These are phyloP conservation scores for Stigmatopora nigra DNA, from an alignment of 2,113 vertebrate species.

Conservation along the genomic window DNA sequence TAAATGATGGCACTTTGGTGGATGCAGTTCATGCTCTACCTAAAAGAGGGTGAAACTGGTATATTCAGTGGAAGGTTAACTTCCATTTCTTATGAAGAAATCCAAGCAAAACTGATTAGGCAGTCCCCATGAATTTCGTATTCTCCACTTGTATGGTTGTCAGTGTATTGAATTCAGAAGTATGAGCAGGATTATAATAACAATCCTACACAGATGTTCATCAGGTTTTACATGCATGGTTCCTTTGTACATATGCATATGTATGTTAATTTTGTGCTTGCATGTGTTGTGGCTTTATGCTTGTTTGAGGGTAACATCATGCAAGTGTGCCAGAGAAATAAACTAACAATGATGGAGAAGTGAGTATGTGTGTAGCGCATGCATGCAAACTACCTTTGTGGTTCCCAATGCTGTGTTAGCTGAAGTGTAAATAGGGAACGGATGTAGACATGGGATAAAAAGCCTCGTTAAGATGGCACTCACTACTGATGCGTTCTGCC, in stretches of 20 bases:
- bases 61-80: too few species aligned
- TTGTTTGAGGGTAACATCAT: constrained; percentile 25
- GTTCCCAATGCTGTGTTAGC: constrained; percentile 55
- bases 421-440: constrained; percentile 54
- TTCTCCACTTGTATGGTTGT: too few species aligned
- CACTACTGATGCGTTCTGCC: constrained; percentile 56
- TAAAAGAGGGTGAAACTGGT: too few species aligned
- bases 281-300: constrained; percentile 24
- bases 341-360: constrained; percentile 35
- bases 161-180: too few species aligned
- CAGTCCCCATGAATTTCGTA: too few species aligned
- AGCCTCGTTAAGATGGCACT: constrained; percentile 62
- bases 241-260: constrained; percentile 3
- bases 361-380: constrained; percentile 33
- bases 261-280: not conserved
- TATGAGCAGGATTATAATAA: too few species aligned
- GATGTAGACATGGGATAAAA: constrained; percentile 60
- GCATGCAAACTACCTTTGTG: constrained; percentile 50
- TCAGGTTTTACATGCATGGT: not conserved
- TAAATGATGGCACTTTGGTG: too few species aligned
- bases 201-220: too few species aligned
- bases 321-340: constrained; percentile 40
- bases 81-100: too few species aligned
- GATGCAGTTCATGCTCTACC: too few species aligned
- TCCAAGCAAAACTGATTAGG: too few species aligned